Evolutionary conservation across 1,140 invertebrate genomes (phyloP), one percentile per base, ranked within the genome.

Genomic region (Neoseiulus cucumeris): DNA sequence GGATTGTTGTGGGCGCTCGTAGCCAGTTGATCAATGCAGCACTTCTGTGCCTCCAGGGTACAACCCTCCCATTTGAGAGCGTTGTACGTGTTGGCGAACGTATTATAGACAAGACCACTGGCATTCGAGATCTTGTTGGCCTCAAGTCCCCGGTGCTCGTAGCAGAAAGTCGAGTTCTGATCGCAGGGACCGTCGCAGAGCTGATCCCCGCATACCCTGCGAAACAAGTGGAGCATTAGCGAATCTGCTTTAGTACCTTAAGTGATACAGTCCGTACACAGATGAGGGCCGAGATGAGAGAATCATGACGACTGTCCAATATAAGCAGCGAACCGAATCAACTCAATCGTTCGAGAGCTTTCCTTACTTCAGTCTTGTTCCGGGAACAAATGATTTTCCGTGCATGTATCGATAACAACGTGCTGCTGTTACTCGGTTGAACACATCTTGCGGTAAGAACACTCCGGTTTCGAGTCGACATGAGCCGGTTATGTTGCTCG

Each of bases 361-460:
- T 25, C 22, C 51, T 20, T 25, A 59, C 51, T 25, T 59, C 17
- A 59, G 33, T 25, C 51, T 25, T 17, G 51, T 59, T 25, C 33
- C 51, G 51, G 51, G 51, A 2, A 59, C 22, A 20, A 59, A 59
- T 2, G 51, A 59, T 33, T 59, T 59, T 14, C 22, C 22, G 22
- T 59, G 51, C 51, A 59, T 59, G 51, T 59, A 59, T 59, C 51
- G 51, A 25, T 59, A 59, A 25, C 51, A 59, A 29, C 51, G 25
- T 33, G 51, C 51, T 14, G 51, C 51, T 17, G 51, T 59, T 14
- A 59, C 51, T 9, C 33, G 25, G 17, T 14, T 59, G 22, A 59
- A 59, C 25, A 29, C 51, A 20, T 59, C 51, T 25, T 29, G 25
- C 25, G 17, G 51, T 25, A 59, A 25, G 14, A 25, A 17, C 25